Conservation (phyloP, 2,797 vertebrate species). For the Hippocampus kuda region DNA sequence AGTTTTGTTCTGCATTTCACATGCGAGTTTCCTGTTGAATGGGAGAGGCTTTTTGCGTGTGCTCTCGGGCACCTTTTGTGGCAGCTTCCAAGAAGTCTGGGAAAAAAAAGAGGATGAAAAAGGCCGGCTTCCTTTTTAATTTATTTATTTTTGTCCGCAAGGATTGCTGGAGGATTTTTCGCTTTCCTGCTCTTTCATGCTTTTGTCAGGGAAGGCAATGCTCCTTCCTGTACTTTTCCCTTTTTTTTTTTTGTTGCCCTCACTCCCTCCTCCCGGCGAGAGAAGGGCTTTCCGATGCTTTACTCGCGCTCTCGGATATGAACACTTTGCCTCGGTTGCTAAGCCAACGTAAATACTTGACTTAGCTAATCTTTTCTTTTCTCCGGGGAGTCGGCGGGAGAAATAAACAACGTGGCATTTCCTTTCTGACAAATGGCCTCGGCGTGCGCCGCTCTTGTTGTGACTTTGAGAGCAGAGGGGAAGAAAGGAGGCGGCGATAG, state of each 20-base stretch:
- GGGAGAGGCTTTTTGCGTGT: neutral
- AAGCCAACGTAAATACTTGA: slow-evolving; percentile 25
- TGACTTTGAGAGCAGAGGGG: slow-evolving; percentile 25
- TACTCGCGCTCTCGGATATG: slow-evolving; percentile 15
- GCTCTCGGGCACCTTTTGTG: slow-evolving; percentile 17
- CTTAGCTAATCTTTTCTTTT: slow-evolving; percentile 13
- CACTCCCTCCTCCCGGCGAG: slow-evolving; percentile 11
- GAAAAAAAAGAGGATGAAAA: slow-evolving; percentile 28
- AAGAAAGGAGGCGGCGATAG: slow-evolving; percentile 8
- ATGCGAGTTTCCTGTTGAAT: slow-evolving; percentile 1
- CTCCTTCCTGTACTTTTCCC: neutral
- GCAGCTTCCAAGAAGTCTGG: slow-evolving; percentile 10
- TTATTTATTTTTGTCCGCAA: slow-evolving; percentile 18
- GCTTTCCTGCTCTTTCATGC: slow-evolving; percentile 29
- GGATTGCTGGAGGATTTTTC: slow-evolving; percentile 32
- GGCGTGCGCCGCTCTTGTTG: slow-evolving; percentile 23
- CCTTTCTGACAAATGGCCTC: slow-evolving; percentile 28
- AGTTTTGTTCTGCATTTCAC: neutral
- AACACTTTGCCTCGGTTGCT: slow-evolving; percentile 20
- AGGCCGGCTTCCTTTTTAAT: slow-evolving; percentile 6
- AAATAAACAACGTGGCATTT: slow-evolving; percentile 28
- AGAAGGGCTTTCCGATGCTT: slow-evolving; percentile 12
- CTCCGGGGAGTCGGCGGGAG: slow-evolving; percentile 3
- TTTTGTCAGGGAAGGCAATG: slow-evolving; percentile 16
- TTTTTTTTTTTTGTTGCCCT: neutral